These are phyloP conservation scores for Lutjanus erythropterus DNA, from an alignment of 2,113 vertebrate species.

Conservation along the genomic window DNA sequence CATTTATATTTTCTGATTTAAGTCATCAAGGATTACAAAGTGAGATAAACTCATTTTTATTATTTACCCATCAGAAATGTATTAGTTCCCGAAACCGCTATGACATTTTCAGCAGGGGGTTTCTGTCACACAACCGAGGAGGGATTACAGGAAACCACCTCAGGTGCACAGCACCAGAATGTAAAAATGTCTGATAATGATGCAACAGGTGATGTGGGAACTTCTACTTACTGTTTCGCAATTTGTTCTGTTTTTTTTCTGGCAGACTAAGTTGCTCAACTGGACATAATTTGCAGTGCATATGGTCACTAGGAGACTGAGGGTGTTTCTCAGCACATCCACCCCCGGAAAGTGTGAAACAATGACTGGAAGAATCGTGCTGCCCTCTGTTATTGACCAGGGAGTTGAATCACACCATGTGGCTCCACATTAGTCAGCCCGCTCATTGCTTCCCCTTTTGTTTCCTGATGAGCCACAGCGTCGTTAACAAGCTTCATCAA, in stretches of 20 bases:
- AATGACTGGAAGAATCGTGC: constrained; percentile 68
- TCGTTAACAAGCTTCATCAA: constrained; percentile 16
- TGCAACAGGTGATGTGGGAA: background rate
- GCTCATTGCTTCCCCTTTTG: constrained; percentile 59
- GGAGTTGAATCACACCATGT: constrained; percentile 41
- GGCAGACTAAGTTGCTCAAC: background rate
- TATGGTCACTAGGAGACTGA: constrained; percentile 12
- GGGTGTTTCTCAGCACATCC: constrained; percentile 42
- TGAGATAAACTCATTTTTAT: background rate
- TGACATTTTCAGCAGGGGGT: background rate
- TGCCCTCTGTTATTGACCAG: constrained; percentile 24
- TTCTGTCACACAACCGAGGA: background rate
- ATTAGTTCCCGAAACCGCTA: background rate
- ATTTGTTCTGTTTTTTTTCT: background rate
- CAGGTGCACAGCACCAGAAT: background rate
- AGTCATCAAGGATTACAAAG: too few species aligned
- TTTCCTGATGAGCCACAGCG: constrained; percentile 10
- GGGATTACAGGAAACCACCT: background rate
- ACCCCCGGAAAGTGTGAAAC: constrained; percentile 67
- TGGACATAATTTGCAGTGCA: background rate
- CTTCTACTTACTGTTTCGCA: background rate
- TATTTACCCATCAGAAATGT: background rate
- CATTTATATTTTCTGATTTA: background rate
- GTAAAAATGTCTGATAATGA: background rate
- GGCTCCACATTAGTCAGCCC: constrained; percentile 46